Conservation (phyloP, 2,797 vertebrate species). For the Buceros bicornis region DNA sequence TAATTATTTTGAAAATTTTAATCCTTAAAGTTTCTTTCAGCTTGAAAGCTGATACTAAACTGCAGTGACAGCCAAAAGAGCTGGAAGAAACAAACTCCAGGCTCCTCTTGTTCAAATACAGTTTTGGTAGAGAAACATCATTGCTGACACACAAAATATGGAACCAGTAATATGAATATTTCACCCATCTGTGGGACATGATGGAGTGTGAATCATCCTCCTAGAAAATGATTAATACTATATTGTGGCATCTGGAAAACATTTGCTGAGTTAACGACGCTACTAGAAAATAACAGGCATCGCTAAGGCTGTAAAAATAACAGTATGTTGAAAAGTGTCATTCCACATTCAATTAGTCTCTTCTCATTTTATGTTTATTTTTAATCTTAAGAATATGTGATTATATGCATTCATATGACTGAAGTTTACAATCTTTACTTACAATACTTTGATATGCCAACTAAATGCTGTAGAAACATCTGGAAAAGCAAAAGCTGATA, state of each 20-base stretch:
- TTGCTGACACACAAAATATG: background rate
- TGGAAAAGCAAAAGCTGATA: background rate
- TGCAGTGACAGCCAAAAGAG: background rate
- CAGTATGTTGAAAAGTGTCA: background rate
- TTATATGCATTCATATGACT: background rate
- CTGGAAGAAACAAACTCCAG: background rate
- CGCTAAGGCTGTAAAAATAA: background rate
- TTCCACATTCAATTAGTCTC: background rate
- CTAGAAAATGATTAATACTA: slow-evolving; percentile 21
- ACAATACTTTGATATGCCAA: background rate
- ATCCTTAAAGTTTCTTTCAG: background rate
- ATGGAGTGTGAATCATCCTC: background rate
- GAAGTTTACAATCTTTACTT: background rate
- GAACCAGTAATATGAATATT: background rate
- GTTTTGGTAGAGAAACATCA: background rate
- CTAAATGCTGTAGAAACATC: background rate
- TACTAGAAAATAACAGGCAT: background rate
- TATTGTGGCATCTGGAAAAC: slow-evolving; percentile 30
- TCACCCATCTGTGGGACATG: background rate
- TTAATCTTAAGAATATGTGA: background rate
- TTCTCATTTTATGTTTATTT: slow-evolving; percentile 2
- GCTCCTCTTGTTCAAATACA: background rate
- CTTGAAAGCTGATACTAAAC: background rate
- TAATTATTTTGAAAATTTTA: slow-evolving; percentile 12
- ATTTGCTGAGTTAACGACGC: slow-evolving; percentile 21